Conservation (phyloP, 2,113 vertebrate species). For the Danionella cerebrum region DNA sequence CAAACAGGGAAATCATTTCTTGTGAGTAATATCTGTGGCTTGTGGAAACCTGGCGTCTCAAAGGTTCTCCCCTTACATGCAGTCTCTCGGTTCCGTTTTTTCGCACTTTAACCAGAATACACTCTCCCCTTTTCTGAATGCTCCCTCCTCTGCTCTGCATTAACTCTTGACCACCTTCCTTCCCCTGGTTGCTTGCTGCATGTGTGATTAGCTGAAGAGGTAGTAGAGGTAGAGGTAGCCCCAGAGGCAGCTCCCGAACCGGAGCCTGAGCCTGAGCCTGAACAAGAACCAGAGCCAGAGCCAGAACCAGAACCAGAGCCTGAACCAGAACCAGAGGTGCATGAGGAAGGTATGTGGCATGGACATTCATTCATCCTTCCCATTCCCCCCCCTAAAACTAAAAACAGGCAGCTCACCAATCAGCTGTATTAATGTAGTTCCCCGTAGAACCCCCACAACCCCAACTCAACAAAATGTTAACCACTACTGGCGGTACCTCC, state of each 20-base stretch:
- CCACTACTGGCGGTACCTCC: slow-evolving; percentile 38
- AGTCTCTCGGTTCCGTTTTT: background rate
- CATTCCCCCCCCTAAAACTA: background rate
- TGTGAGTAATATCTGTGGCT: slow-evolving; percentile 15
- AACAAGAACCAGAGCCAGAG: slow-evolving; percentile 53
- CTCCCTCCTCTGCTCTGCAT: slow-evolving; percentile 54
- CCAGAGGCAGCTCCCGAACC: slow-evolving; percentile 54
- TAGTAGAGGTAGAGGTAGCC: slow-evolving; percentile 72
- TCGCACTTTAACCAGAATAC: slow-evolving; percentile 32
- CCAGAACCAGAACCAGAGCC: slow-evolving; percentile 50
- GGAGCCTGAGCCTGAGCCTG: slow-evolving; percentile 24
- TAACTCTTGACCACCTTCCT: slow-evolving; percentile 49
- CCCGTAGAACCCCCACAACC: background rate
- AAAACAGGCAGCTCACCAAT: background rate
- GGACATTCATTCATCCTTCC: slow-evolving; percentile 50
- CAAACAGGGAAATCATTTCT: background rate
- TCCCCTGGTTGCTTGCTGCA: slow-evolving; percentile 58
- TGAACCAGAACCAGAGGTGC: slow-evolving; percentile 39
- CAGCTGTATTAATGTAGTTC: background rate
- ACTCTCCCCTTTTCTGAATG: slow-evolving; percentile 53
- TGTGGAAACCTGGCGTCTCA: slow-evolving; percentile 18
- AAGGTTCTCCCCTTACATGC: background rate
- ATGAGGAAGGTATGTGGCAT: slow-evolving; percentile 74
- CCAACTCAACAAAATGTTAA: background rate
- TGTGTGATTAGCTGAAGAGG: slow-evolving; percentile 64